Conservation (phyloP, 2,797 vertebrate genomes). For the Avahi laniger region DNA sequence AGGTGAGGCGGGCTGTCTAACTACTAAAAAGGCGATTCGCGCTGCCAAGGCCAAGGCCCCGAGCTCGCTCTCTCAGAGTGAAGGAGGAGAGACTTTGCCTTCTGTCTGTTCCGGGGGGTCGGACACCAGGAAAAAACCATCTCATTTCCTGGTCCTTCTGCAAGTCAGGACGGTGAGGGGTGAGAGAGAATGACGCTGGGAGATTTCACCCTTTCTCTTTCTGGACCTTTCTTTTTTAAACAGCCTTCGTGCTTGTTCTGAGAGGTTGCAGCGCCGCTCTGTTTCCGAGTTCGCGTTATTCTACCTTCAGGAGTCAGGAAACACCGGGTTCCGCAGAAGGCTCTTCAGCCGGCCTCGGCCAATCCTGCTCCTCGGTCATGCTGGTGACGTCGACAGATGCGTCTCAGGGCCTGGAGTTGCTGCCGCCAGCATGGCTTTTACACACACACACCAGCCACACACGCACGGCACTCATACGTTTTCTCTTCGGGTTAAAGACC, state of each 20-base stretch:
- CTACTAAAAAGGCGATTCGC: background rate
- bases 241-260: rapidly evolving
- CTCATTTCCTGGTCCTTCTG: background rate
- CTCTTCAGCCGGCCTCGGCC: background rate
- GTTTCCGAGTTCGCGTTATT: background rate
- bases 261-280: background rate
- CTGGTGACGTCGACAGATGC: background rate
- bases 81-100: too few relatives aligned
- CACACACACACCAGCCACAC: rapidly evolving
- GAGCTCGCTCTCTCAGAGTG: background rate
- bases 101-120: background rate
- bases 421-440: background rate
- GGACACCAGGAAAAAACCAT: background rate
- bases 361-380: background rate
- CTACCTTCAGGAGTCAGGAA: too few relatives aligned
- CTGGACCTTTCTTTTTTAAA: background rate
- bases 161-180: background rate
- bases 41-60: background rate
- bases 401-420: background rate
- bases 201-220: background rate
- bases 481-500: background rate
- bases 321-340: background rate
- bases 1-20: background rate
- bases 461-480: background rate
- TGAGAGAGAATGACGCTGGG: background rate